These are phyloP conservation scores for Pygmarrhopalites habei DNA, from an alignment of 1,140 invertebrate genomes.

Conservation along the genomic window DNA sequence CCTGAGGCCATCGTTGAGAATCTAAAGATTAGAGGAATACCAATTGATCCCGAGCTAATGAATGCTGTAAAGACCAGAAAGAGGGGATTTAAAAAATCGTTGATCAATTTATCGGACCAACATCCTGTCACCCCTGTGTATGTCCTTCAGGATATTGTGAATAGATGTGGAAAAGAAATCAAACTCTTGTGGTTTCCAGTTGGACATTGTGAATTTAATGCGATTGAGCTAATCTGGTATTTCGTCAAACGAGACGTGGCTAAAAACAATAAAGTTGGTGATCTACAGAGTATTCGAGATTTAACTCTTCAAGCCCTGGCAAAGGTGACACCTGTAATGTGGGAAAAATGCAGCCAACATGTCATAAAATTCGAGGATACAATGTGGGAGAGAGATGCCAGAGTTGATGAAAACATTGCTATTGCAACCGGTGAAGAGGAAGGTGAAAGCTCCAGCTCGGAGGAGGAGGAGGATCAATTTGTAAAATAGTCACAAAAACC, in stretches of 20 bases:
- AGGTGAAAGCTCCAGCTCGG: no score
- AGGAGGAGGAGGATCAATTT: no score
- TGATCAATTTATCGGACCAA: neutral
- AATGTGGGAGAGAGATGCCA: neutral
- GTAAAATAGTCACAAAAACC: no score
- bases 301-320: neutral
- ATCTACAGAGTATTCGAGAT: neutral
- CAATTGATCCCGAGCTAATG: no score
- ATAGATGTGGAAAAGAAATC: slow-evolving; percentile 8
- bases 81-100: neutral
- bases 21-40: no score
- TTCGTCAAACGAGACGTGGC: neutral
- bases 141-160: slow-evolving; percentile 14
- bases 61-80: no score
- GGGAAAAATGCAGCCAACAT: neutral
- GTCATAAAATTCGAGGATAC: neutral
- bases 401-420: neutral
- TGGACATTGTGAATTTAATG: no score
- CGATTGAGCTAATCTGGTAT: slow-evolving; percentile 20
- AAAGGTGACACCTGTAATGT: neutral
- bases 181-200: slow-evolving; percentile 20
- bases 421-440: no score
- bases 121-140: neutral
- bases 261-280: neutral
- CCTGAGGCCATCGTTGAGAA: no score